Percentiles rank a stretch among this genome's conserved stretches.
phyloP scores from a whole-genome alignment of 2,113 vertebrate species.

The Anhinga rufa region DNA sequence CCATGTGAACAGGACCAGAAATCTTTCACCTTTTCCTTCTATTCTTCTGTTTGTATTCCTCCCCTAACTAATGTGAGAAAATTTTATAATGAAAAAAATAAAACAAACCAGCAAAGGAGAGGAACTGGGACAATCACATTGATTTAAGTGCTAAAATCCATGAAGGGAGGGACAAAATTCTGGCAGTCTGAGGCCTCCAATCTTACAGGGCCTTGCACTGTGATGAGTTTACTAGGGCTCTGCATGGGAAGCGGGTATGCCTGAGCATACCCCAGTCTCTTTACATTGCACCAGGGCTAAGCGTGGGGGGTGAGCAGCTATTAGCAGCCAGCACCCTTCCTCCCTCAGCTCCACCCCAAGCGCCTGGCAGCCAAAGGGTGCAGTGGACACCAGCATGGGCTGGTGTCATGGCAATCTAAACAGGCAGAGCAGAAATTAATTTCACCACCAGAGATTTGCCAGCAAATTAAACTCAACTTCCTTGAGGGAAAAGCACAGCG shows the following conservation, averaged over 20 bases:
- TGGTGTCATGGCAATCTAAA: background rate
- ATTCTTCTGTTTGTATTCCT: background rate
- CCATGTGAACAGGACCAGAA: background rate
- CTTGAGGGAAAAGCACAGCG: background rate
- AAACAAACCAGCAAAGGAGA: background rate
- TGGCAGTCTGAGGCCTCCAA: background rate
- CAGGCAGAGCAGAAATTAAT: constrained; percentile 34
- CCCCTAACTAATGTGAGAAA: background rate
- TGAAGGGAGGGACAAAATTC: background rate
- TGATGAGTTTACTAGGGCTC: background rate
- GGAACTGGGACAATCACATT: background rate
- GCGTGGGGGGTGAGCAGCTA: accelerated
- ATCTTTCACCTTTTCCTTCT: background rate
- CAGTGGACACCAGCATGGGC: background rate
- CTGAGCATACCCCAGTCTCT: background rate
- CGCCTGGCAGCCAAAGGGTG: background rate
- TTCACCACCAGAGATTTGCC: constrained; percentile 8
- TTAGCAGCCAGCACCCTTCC: background rate
- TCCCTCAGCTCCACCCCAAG: background rate
- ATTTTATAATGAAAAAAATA: background rate
- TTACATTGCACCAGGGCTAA: accelerated
- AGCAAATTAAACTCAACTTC: constrained; percentile 24
- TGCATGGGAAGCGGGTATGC: accelerated
- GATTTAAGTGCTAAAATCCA: background rate
- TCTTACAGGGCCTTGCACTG: background rate